Conservation (phyloP, 35 echinoderm and acorn worm genomes). For the Ophioderma brevispina region DNA sequence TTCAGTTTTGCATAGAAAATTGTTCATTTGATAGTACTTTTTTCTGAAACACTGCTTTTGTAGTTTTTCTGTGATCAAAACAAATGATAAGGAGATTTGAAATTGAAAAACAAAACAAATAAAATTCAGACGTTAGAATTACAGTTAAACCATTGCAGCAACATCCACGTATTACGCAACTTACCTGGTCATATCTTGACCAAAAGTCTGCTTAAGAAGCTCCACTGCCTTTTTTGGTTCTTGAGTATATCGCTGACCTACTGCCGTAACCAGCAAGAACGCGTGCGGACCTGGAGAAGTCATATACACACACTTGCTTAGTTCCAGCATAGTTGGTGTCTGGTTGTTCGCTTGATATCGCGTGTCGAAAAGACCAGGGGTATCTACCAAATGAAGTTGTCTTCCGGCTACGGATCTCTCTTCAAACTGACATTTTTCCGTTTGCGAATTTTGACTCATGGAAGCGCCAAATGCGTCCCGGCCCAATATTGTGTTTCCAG, state of each 20-base stretch:
- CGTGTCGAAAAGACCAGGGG: neutral
- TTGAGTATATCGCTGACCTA: neutral
- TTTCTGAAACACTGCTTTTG: too few species aligned
- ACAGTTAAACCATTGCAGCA: too few species aligned
- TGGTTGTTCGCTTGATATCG: neutral
- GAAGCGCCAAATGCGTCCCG: neutral
- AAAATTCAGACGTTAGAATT: too few species aligned
- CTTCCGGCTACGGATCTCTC: neutral
- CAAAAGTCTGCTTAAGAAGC: neutral
- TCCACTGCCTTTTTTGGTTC: neutral
- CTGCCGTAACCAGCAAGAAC: neutral
- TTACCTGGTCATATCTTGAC: neutral
- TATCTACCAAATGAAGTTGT: neutral
- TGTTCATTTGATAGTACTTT: too few species aligned
- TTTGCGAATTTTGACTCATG: neutral
- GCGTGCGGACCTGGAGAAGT: neutral
- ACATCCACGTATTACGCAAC: too few species aligned
- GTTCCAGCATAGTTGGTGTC: neutral
- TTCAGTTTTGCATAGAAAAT: too few species aligned
- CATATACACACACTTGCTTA: neutral
- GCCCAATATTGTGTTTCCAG: neutral
- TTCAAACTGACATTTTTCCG: neutral
- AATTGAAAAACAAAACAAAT: too few species aligned
- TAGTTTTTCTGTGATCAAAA: too few species aligned
- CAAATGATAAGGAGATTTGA: too few species aligned